Evolutionary conservation across 2,797 vertebrate species (phyloP), one percentile per base, ranked within the genome.

Genomic region (Sebastes cheni): DNA sequence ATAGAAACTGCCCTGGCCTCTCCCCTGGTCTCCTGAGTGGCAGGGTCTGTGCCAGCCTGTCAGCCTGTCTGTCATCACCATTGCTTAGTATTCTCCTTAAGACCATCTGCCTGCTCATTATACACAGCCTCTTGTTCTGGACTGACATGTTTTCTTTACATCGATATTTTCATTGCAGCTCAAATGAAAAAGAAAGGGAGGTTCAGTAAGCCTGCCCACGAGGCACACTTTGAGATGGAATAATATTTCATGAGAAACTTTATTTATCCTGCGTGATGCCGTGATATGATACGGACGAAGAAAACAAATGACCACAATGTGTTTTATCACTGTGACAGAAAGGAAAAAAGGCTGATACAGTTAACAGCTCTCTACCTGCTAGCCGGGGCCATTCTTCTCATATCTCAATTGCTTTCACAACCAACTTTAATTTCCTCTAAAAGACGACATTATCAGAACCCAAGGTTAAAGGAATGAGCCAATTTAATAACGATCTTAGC

Each of bases 71-170:
- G 92, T 96, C 94, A 96, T 89, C 92, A 87, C 83, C 86, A 80
- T 92, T 93, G 90, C 92, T 96, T 95, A 94, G 94, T 94, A 95
- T 95, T 95, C 93, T 93, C 92, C 95, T 94, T 93, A 94, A 90
- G 89, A 93, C 90, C 91, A 89, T 93, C 91, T 82, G 86, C 83
- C 87, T 91, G 88, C 91, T 95, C 90, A 92, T 94, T 95, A 94
- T 93, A 93, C 90, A 89, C 89, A 84, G 64, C 58, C 92, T 82
- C 89, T 86, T 94, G 93, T 91, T 93, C 90, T 91, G 85, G 93
- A 92, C 91, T 95, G 93, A 93, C 92, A 90, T 94, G 93, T 94
- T 95, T 95, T 93, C 92, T 92, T 93, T 92, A 92, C 90, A 93
- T 93, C 88, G 83, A 93, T 92, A 91, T 92, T 92, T 93, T 87